These are phyloP conservation scores for Campylomormyrus numenius DNA, from an alignment of 2,113 vertebrate species.

Conservation along the genomic window DNA sequence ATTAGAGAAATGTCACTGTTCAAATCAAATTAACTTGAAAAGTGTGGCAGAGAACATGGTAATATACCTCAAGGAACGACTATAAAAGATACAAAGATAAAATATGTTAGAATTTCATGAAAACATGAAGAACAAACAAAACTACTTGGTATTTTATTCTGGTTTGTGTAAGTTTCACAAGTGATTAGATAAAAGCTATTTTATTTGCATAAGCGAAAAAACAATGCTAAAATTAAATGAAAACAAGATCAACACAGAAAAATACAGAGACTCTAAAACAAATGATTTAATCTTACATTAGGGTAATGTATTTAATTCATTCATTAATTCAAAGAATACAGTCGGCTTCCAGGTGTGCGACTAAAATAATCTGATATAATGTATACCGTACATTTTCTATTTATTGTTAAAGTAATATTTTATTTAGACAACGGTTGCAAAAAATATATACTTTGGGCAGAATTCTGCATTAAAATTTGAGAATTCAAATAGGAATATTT, in stretches of 20 bases:
- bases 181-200: background rate
- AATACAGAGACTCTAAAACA: background rate
- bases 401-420: background rate
- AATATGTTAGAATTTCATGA: background rate
- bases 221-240: background rate
- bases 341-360: background rate
- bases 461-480: background rate
- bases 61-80: background rate
- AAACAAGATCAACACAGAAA: background rate
- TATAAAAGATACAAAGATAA: background rate
- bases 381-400: background rate
- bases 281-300: background rate
- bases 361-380: background rate
- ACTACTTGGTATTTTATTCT: background rate
- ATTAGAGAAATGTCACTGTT: background rate
- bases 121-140: background rate
- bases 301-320: background rate
- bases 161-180: background rate
- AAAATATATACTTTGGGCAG: background rate
- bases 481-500: background rate
- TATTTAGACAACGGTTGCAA: background rate
- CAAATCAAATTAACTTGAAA: background rate
- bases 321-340: conserved; percentile 1
- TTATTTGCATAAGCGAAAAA: background rate
- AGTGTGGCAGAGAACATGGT: background rate